Evolutionary conservation across 2,797 vertebrate genomes (phyloP), one percentile per base, ranked within the genome.

Genomic region (Scarus forsteni): DNA sequence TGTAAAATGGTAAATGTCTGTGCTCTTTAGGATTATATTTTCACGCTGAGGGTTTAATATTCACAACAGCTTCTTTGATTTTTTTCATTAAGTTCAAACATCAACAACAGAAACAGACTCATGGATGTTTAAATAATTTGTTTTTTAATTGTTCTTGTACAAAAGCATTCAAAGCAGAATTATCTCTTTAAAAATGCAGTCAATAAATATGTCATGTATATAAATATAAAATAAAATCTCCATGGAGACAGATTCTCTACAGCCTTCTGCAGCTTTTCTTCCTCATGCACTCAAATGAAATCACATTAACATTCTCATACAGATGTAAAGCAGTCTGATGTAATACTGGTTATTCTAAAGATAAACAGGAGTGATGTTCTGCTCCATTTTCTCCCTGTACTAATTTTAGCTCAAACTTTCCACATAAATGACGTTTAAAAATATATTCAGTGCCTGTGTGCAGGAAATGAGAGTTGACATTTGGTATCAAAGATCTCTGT

Each of bases 171-270:
- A 2, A 8, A 59, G 6, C 27, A 46, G 19, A 7, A 40, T 51
- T 54, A 34, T 13, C 55, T 27, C 49, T 51, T 63, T 34, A 76
- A 62, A 67, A 64, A 34, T 18, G 39, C 15, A 64, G 36, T 16
- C 35, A 73, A 85, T 74, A 87, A 62, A 85, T 73, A 81, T 15
- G 52, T 55, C 2, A 1, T 6, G 10, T 63, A 15, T 53, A 73
- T 34, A 44, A 19, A 40, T 56, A 56, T 39, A 13, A 71, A 65
- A 60, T 15, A 16, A 12, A 4, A 50, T 27, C 5, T 50, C 49
- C 27, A 10, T 49, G 11, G 1, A 27, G 13, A 49, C 18, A 14
- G 16, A 10, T 50, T 27, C 13, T 13, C 3, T 14, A 8, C 5
- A 19, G 49, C 18, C 36, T 46, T 1, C 16, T 49, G 46, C 40